These are phyloP conservation scores for Turritopsis dohrnii DNA, from an alignment of 30 jellyfish, hydroid and myxozoan genomes.

Conservation along the genomic window DNA sequence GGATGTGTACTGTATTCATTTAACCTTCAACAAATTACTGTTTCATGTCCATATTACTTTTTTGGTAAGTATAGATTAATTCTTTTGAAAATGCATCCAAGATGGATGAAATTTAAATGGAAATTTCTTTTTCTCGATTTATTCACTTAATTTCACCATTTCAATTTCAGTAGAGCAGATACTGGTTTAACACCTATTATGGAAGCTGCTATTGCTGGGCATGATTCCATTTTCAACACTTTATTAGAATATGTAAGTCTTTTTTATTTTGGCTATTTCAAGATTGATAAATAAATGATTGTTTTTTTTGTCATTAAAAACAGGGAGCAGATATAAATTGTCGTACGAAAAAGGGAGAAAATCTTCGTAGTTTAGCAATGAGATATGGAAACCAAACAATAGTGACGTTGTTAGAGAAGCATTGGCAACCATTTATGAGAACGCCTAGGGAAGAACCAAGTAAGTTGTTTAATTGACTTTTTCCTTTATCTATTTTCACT, in stretches of 20 bases:
- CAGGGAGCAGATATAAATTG: conserved; percentile 81
- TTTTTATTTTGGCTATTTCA: not conserved
- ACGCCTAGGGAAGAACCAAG: conserved; percentile 75
- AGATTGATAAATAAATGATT: not conserved
- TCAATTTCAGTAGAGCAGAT: conserved; percentile 6
- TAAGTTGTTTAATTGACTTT: conserved; percentile 18
- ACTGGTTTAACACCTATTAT: conserved; percentile 79
- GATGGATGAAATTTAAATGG: too few species aligned
- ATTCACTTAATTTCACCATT: too few species aligned
- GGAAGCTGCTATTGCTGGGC: conserved; percentile 98
- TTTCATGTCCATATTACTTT: too few species aligned
- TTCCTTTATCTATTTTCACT: not conserved
- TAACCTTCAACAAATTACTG: too few species aligned
- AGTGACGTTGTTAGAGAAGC: conserved; percentile 55
- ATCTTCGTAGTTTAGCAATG: conserved; percentile 53
- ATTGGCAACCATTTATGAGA: not conserved
- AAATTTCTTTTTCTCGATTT: too few species aligned
- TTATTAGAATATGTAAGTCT: conserved; percentile 80
- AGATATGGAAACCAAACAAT: conserved; percentile 65
- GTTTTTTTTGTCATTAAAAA: not conserved
- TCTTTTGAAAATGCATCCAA: too few species aligned
- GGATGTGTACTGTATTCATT: too few species aligned
- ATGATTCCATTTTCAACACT: conserved; percentile 77
- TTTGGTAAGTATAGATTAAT: too few species aligned
- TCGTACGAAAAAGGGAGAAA: conserved; percentile 61